Evolutionary conservation across 2,888 invertebrate genomes (phyloP).

Genomic region (Schrankia costaestrigalis): DNA sequence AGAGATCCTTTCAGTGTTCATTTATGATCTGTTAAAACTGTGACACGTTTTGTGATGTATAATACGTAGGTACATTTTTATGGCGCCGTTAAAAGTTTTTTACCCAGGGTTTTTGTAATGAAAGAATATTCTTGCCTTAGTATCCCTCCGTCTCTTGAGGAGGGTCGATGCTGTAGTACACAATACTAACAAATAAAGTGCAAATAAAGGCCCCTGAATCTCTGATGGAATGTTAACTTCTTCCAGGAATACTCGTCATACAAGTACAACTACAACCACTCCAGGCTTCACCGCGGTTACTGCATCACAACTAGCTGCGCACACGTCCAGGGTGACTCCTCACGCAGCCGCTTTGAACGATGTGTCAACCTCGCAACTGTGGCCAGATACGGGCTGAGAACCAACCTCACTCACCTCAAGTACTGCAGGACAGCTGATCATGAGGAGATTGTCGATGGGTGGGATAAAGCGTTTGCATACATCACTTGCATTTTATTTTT

Average conservation of each 20-base stretch:
- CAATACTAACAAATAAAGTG: too few relatives aligned
- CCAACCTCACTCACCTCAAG: constrained; percentile 35
- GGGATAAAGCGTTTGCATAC: constrained; percentile 31
- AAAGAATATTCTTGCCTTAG: too few relatives aligned
- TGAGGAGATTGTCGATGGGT: constrained; percentile 12
- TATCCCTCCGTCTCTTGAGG: too few relatives aligned
- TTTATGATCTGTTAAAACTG: too few relatives aligned
- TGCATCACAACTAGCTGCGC: constrained; percentile 45
- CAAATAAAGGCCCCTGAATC: too few relatives aligned
- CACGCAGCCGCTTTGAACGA: constrained; percentile 34
- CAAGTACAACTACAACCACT: constrained; percentile 49
- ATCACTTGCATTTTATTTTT: constrained; percentile 27
- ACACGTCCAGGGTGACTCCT: constrained; percentile 15
- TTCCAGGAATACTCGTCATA: constrained; percentile 45
- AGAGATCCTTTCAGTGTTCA: too few relatives aligned
- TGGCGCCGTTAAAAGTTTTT: too few relatives aligned
- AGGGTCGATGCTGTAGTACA: too few relatives aligned
- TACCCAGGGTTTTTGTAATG: too few relatives aligned
- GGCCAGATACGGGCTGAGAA: constrained; percentile 29
- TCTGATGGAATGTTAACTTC: not conserved
- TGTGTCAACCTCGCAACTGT: constrained; percentile 40
- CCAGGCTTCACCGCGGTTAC: constrained; percentile 50
- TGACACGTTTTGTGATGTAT: too few relatives aligned
- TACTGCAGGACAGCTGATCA: constrained; percentile 32
- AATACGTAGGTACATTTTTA: too few relatives aligned